phyloP scores from a whole-genome alignment of 2,797 vertebrate species.

The Lacerta agilis region DNA sequence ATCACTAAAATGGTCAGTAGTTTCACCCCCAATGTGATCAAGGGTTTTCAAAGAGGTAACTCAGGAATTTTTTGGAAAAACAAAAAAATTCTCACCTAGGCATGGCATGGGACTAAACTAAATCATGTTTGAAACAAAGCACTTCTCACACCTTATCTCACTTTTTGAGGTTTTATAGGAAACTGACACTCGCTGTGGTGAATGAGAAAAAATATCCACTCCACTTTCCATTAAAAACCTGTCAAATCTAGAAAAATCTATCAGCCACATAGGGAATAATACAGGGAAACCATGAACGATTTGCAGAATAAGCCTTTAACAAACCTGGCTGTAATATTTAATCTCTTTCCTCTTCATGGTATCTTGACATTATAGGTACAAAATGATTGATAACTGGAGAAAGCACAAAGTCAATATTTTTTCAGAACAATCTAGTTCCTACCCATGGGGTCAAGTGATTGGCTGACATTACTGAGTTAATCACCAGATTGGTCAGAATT shows the following conservation, averaged over 20 bases:
- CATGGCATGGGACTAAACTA: slow-evolving; percentile 66
- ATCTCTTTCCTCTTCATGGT: slow-evolving; percentile 58
- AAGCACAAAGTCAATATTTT: slow-evolving; percentile 24
- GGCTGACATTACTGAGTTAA: background rate
- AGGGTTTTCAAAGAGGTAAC: slow-evolving; percentile 66
- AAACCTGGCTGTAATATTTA: slow-evolving; percentile 67
- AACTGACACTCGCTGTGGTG: slow-evolving; percentile 72
- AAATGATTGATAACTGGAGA: slow-evolving; percentile 45
- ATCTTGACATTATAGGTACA: slow-evolving; percentile 44
- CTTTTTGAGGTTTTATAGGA: slow-evolving; percentile 68
- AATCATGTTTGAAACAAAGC: slow-evolving; percentile 68
- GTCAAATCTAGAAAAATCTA: slow-evolving; percentile 72
- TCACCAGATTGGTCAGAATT: background rate
- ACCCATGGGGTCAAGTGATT: background rate
- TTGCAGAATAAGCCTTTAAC: slow-evolving; percentile 71
- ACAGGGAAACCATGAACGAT: slow-evolving; percentile 64
- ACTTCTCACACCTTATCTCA: slow-evolving; percentile 77
- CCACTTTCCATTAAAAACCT: slow-evolving; percentile 66
- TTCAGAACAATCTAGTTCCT: slow-evolving; percentile 44
- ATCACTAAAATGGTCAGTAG: slow-evolving; percentile 71
- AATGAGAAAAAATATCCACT: slow-evolving; percentile 60
- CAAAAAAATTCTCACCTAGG: slow-evolving; percentile 41
- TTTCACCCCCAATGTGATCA: slow-evolving; percentile 69
- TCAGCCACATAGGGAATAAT: slow-evolving; percentile 69
- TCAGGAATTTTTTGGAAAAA: slow-evolving; percentile 49